Conservation (phyloP, 2,797 vertebrate genomes). For the Odontamblyopus rebecca region DNA sequence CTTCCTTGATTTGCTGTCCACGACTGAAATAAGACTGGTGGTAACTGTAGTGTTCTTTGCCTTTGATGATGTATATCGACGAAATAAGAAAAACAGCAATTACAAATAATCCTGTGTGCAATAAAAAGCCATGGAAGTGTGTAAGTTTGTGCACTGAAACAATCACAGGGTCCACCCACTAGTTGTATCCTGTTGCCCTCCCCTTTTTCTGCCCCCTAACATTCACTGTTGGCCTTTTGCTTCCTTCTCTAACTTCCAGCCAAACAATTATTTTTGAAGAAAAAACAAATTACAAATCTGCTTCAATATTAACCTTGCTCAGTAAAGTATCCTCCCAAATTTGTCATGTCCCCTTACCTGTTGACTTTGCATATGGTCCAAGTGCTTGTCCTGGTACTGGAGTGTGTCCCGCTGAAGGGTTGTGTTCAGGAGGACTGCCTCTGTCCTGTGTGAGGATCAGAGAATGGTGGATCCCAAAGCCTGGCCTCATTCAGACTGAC, state of each 20-base stretch:
- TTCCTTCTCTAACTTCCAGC: not conserved
- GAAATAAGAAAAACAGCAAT: constrained; percentile 4
- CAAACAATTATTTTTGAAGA: too few species aligned
- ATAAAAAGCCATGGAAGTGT: constrained; percentile 41
- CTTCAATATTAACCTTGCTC: not conserved
- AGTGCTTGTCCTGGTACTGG: constrained; percentile 9
- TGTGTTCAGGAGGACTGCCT: constrained; percentile 43
- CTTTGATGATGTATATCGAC: not conserved
- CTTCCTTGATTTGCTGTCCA: constrained; percentile 12
- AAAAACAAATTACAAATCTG: not conserved
- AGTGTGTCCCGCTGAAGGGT: constrained; percentile 39
- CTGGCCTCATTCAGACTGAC: constrained; percentile 71
- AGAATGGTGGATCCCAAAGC: constrained; percentile 55
- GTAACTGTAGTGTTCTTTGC: not conserved
- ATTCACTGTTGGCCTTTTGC: constrained; percentile 2
- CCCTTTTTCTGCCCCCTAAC: constrained; percentile 41
- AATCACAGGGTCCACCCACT: constrained; percentile 69
- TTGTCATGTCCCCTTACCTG: constrained; percentile 44
- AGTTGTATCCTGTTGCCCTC: constrained; percentile 70
- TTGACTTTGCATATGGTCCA: constrained; percentile 11
- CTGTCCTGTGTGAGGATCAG: constrained; percentile 47
- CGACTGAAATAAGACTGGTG: constrained; percentile 23
- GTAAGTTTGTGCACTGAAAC: constrained; percentile 49
- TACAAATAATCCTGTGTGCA: constrained; percentile 71
- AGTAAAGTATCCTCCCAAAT: not conserved